Conservation (phyloP, 2,888 invertebrate species). For the Phymatocera aterrima region DNA sequence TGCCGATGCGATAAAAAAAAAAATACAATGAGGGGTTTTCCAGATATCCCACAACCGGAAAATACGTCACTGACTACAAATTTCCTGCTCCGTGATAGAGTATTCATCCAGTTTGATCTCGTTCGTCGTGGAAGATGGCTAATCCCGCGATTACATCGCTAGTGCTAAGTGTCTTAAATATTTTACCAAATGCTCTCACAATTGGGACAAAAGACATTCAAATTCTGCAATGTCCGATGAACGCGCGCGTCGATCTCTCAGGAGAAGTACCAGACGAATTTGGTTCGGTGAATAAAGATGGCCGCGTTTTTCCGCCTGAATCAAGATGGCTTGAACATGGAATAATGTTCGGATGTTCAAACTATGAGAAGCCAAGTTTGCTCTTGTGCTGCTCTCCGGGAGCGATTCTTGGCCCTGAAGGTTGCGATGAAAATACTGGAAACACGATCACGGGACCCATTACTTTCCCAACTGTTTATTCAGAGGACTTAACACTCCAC, state of each 20-base stretch:
- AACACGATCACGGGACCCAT: neutral
- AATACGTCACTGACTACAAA: neutral
- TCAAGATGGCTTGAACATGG: constrained; percentile 2
- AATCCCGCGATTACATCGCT: too few species aligned
- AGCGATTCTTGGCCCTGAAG: constrained; percentile 6
- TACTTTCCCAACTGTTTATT: constrained; percentile 55
- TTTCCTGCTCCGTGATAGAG: neutral
- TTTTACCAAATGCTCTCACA: neutral
- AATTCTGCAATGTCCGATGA: neutral
- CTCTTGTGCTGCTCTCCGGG: constrained; percentile 59
- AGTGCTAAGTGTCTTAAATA: neutral
- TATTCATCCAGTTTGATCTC: neutral
- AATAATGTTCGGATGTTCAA: constrained; percentile 50
- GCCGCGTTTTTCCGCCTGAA: neutral
- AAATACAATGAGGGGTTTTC: neutral
- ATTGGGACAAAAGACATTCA: neutral
- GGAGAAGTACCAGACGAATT: neutral
- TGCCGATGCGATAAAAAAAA: neutral
- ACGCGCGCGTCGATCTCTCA: neutral
- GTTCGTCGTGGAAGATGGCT: neutral
- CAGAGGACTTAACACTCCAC: constrained; percentile 46
- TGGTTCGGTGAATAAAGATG: neutral
- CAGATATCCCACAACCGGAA: neutral
- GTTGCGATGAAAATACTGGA: constrained; percentile 24
- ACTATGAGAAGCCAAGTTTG: constrained; percentile 50